Evolutionary conservation across 2,797 vertebrate species (phyloP).

Genomic region (Enteromius treurensis): DNA sequence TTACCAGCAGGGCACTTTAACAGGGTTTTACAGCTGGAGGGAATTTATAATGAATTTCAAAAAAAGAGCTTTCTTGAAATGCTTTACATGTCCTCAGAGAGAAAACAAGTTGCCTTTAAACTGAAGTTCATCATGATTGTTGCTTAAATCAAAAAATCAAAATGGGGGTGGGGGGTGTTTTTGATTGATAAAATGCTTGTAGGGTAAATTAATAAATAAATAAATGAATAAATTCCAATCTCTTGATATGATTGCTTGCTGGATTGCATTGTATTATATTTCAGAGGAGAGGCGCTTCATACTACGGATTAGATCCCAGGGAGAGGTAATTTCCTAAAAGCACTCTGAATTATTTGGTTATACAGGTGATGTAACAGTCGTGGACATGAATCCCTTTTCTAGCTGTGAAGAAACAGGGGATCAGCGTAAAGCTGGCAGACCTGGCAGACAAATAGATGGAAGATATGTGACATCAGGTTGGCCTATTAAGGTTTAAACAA

Average conservation of each 20-base stretch:
- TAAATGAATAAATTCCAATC: constrained; percentile 58
- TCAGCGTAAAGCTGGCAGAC: constrained; percentile 71
- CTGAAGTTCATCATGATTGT: constrained; percentile 51
- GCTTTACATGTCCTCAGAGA: constrained; percentile 57
- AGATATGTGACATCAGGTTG: constrained; percentile 66
- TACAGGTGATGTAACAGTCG: constrained; percentile 71
- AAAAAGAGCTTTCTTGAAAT: constrained; percentile 59
- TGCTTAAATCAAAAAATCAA: constrained; percentile 22
- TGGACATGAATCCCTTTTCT: constrained; percentile 67
- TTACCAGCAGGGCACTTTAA: constrained; percentile 69
- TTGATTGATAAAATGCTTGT: constrained; percentile 35
- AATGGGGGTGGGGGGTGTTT: constrained; percentile 4
- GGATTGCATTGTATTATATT: constrained; percentile 70
- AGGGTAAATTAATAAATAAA: constrained; percentile 61
- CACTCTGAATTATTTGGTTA: constrained; percentile 75
- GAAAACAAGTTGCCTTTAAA: constrained; percentile 34
- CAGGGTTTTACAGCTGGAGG: constrained; percentile 58
- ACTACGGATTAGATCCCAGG: constrained; percentile 64
- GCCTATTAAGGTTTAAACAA: constrained; percentile 72
- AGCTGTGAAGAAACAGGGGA: constrained; percentile 71
- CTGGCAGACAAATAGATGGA: constrained; percentile 61
- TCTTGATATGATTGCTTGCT: constrained; percentile 68
- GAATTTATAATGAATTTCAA: constrained; percentile 48
- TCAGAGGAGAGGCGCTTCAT: constrained; percentile 57
- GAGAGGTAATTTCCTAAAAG: constrained; percentile 75